Base-by-base conservation (phyloP, 2,797 vertebrate species). In the Cercopithecus petaurista region DNA sequence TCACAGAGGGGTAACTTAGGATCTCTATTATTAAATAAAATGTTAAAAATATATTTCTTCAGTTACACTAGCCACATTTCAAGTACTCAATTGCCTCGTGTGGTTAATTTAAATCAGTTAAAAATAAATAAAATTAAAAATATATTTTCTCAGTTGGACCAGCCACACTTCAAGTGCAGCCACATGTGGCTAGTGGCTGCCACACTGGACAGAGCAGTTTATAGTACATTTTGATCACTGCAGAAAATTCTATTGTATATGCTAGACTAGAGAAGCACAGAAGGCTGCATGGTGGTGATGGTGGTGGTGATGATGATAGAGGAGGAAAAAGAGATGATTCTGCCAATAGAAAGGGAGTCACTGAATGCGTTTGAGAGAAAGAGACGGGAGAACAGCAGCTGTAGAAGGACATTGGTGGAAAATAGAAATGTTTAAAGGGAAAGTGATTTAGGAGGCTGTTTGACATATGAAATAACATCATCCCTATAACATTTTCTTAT, bases 111-210 rank as follows among this genome's bases (percentile, higher is more conserved):
- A 88, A 76, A 83, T 67, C 22, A 80, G 61, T 30, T 83, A 82
- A 67, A 83, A 84, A 94, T 81, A 90, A 91, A 86, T 59, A 85
- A 77, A 90, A 89, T 67, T 59, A 39, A 82, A 43, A 92, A 36
- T 48, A 14, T 72, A 50, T 41, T 67, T 93, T 36, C 67, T 83
- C 43, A 93, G 17, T 88, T 52, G 5, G 9, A 83, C 21, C 11
- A 72, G 43, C n/a, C 76, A 91, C 5, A 91, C 26, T 21, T 26
- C 15, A 82, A 72, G 19, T 70, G n/a, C 39, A 46, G n/a, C 46
- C 41, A 67, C n/a, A 43, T 75, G 39, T 61, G 67, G 33, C 46
- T 85, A 72, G 33, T 75, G 41, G 72, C 21, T 86, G 39, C 81
- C 55, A 52, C 43, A 52, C 1, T 70, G 3, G 14, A 57, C 26